Conservation (phyloP, 1,140 invertebrate genomes). For the Heliothis subflexa region DNA sequence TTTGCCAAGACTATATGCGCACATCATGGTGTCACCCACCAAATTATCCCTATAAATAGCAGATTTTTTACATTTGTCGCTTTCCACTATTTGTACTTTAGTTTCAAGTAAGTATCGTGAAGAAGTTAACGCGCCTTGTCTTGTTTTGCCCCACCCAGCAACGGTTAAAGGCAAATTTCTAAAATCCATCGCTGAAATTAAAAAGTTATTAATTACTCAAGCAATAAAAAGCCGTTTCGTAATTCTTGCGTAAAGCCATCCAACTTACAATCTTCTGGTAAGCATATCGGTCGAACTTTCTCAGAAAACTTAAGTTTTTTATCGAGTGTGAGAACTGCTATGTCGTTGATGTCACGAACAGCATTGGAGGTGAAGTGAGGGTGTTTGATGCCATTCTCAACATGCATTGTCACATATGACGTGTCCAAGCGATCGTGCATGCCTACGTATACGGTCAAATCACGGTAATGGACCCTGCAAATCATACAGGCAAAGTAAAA, state of each 20-base stretch:
- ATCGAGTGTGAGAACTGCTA: constrained; percentile 84
- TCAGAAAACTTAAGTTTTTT: constrained; percentile 73
- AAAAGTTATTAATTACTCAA: constrained; percentile 1
- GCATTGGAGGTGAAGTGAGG: constrained; percentile 79
- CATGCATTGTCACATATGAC: constrained; percentile 53
- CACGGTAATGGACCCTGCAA: constrained; percentile 71
- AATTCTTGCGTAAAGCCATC: no score
- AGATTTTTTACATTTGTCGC: constrained; percentile 67
- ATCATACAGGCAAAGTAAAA: background rate
- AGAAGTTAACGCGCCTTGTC: constrained; percentile 77
- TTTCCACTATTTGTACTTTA: constrained; percentile 71
- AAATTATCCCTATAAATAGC: constrained; percentile 76
- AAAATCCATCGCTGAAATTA: constrained; percentile 72
- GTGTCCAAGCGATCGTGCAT: constrained; percentile 77
- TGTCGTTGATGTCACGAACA: constrained; percentile 83
- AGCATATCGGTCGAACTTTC: constrained; percentile 86
- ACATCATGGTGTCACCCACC: constrained; percentile 81
- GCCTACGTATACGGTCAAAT: constrained; percentile 72
- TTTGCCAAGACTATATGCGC: constrained; percentile 83
- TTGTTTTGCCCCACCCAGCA: constrained; percentile 80
- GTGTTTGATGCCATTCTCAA: constrained; percentile 73
- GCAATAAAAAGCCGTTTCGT: no score
- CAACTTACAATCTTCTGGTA: constrained; percentile 68
- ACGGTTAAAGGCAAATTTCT: constrained; percentile 66
- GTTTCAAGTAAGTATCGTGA: constrained; percentile 80